Evolutionary conservation across 2,113 vertebrate genomes (phyloP), one percentile per base, ranked within the genome.

Genomic region (Podocnemis expansa): DNA sequence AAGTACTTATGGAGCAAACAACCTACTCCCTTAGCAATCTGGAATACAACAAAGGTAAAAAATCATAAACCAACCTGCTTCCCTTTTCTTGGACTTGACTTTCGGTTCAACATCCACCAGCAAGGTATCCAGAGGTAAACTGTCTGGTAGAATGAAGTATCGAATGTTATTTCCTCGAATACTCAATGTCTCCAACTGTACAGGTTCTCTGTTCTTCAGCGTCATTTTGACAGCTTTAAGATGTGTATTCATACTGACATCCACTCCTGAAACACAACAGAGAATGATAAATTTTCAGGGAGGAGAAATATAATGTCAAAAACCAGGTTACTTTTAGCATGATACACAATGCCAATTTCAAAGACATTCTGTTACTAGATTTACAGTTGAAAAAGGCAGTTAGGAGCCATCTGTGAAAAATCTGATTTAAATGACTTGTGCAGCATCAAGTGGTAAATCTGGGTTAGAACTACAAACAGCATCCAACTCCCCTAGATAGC

Each of bases 171-270:
- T 99, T 91, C 99, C 99, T 49, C 99, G 98, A 96, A 99, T 99
- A 81, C 99, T 99, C 89, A 99, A 98, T 0, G 99, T 99, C 96
- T 99, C 99, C 95, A 99, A 97, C 97, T 99, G 99, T 21, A 99
- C 99, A 1, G 99, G 99, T 80, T 99, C 99, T 95, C 99, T 98
- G 98, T 99, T 99, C 97, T 99, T 99, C 96, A 99, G 98, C 0
- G 99, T 99, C 99, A 99, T 99, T 95, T 99, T 99, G 95, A 99
- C 99, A 2, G 99, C 99, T 96, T 99, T 99, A 94, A 99, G 98
- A 96, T 99, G 99, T 0, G 99, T 99, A 89, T 99, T 99, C 99
- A 99, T 99, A 80, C 99, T 99, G 89, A 99, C 99, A 88, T 99
- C 99, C 49, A 99, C 99, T 93, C 99, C 99, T 99, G 91, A 24